Evolutionary conservation across 2,113 vertebrate genomes (phyloP).

Genomic region (Odocoileus hemionus): DNA sequence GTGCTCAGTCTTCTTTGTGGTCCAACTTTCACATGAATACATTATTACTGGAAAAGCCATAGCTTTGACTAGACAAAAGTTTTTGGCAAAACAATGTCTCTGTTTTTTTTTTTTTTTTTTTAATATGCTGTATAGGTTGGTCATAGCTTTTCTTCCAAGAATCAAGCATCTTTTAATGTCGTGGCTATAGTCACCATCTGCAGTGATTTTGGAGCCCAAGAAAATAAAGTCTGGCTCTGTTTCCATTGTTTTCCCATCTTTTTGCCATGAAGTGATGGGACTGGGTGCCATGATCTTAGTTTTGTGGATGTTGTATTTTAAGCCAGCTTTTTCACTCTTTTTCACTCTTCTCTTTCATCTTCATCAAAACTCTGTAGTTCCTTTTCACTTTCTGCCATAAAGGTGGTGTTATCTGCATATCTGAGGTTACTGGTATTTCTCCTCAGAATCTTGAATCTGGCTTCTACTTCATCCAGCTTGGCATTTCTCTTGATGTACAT

Average conservation of each 20-base stretch:
- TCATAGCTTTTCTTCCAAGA: not conserved
- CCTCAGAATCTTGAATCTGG: not conserved
- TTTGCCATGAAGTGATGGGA: not conserved
- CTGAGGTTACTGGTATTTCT: not conserved
- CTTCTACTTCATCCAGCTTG: not conserved
- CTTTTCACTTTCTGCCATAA: not conserved
- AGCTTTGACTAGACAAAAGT: not conserved
- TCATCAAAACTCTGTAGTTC: not conserved
- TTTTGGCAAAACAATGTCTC: not conserved
- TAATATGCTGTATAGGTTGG: not conserved
- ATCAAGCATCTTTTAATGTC: not conserved
- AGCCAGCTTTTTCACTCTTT: not conserved
- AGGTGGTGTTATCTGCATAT: not conserved
- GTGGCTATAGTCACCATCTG: not conserved
- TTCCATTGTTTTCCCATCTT: not conserved
- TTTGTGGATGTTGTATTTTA: not conserved
- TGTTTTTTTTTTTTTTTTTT: not conserved
- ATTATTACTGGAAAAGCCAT: not conserved
- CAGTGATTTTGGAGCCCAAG: not conserved
- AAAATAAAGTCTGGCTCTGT: not conserved
- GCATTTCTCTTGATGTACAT: not conserved
- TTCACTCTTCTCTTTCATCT: not conserved
- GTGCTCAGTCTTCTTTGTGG: not conserved
- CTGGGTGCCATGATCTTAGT: rapidly evolving
- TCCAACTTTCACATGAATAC: not conserved